These are phyloP conservation scores for Tetramorium bicarinatum DNA, from an alignment of 2,888 invertebrate species.

Conservation along the genomic window DNA sequence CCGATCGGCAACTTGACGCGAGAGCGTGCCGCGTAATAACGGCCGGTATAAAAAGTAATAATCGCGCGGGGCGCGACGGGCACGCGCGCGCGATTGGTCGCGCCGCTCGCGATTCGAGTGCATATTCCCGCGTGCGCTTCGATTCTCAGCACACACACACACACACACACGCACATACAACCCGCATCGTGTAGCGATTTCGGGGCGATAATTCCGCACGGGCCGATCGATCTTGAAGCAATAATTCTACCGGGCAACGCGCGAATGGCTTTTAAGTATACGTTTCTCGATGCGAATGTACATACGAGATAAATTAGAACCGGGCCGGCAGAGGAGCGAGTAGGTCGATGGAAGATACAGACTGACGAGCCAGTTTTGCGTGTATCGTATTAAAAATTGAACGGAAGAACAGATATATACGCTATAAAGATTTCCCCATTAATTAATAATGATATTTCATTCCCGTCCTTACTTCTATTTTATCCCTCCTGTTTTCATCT, in stretches of 20 bases:
- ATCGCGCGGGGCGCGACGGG: slow-evolving; percentile 8
- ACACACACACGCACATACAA: too few species aligned
- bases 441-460: background rate
- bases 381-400: background rate
- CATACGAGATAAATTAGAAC: slow-evolving; percentile 3
- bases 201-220: background rate
- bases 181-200: background rate
- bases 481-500: background rate
- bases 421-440: background rate
- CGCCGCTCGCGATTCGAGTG: slow-evolving; percentile 22
- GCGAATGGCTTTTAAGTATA: slow-evolving; percentile 33
- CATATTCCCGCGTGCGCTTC: background rate
- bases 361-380: background rate
- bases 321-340: background rate
- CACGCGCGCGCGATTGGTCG: slow-evolving; percentile 36
- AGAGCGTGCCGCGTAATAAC: slow-evolving; percentile 50
- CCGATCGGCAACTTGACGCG: slow-evolving; percentile 60
- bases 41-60: slow-evolving; percentile 54
- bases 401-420: background rate
- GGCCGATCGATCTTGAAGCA: slow-evolving; percentile 17
- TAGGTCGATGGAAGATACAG: background rate
- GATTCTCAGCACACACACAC: background rate
- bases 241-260: slow-evolving; percentile 20
- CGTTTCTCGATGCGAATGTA: slow-evolving; percentile 22
- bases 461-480: background rate